phyloP scores from a whole-genome alignment of 2,888 invertebrate species.

The Agrilus biguttatus region DNA sequence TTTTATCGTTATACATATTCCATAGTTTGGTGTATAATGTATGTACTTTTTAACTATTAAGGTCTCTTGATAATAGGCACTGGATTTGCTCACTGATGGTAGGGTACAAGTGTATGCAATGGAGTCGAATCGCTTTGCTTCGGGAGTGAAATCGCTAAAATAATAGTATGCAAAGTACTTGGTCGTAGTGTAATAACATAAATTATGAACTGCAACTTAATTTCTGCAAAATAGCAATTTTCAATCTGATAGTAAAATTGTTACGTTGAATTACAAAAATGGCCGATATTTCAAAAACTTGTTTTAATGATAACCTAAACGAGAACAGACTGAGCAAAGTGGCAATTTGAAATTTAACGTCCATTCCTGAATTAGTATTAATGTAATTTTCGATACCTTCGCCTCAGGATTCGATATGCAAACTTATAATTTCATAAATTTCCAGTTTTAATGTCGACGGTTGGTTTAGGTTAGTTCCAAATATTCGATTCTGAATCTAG shows the following conservation, averaged over 20 bases:
- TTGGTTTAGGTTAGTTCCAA: too few species aligned
- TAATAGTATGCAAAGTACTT: slow-evolving; percentile 24
- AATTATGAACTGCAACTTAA: slow-evolving; percentile 29
- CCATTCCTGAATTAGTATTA: slow-evolving; percentile 28
- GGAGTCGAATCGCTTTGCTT: too few species aligned
- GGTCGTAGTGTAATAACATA: slow-evolving; percentile 24
- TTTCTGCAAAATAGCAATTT: slow-evolving; percentile 32
- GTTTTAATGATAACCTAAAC: slow-evolving; percentile 24
- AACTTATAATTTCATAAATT: slow-evolving; percentile 10
- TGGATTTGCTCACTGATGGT: too few species aligned
- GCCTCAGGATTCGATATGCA: slow-evolving; percentile 17
- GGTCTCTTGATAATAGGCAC: too few species aligned
- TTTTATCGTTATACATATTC: too few species aligned
- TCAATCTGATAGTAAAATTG: slow-evolving; percentile 33
- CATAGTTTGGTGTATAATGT: too few species aligned
- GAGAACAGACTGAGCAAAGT: slow-evolving; percentile 15
- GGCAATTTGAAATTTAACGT: slow-evolving; percentile 32
- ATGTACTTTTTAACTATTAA: too few species aligned
- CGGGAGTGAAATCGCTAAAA: neutral
- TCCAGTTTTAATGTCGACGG: neutral
- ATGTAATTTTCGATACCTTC: slow-evolving; percentile 29
- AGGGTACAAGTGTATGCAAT: too few species aligned
- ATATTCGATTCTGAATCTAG: too few species aligned
- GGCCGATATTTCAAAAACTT: slow-evolving; percentile 21
- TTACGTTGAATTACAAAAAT: slow-evolving; percentile 24